phyloP scores from a whole-genome alignment of 2,888 invertebrate species.

The Polydrusus cervinus region DNA sequence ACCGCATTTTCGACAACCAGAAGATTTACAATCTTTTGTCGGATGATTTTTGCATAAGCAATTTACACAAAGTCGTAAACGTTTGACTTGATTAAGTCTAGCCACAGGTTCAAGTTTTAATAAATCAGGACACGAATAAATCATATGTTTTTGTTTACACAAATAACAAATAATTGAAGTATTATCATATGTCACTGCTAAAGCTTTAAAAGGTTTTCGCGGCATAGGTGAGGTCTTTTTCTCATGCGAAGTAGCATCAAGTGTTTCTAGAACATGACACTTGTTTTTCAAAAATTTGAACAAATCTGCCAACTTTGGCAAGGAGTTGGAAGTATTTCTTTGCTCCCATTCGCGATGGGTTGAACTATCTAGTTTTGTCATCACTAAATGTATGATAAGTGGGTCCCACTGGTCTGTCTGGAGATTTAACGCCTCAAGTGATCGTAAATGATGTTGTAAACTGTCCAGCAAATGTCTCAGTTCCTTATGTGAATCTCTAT shows the following conservation, averaged over 20 bases:
- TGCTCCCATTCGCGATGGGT: constrained; percentile 39
- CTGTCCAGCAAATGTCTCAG: constrained; percentile 41
- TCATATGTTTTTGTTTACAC: constrained; percentile 32
- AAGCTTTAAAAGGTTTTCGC: constrained; percentile 1
- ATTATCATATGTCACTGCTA: not conserved
- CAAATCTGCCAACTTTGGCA: constrained; percentile 32
- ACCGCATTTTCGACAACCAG: constrained; percentile 39
- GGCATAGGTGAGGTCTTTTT: not conserved
- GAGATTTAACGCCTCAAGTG: constrained; percentile 35
- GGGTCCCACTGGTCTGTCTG: constrained; percentile 47
- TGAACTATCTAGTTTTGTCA: constrained; percentile 29
- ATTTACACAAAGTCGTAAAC: constrained; percentile 41
- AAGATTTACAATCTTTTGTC: constrained; percentile 43
- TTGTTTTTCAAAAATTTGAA: constrained; percentile 37
- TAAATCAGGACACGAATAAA: constrained; percentile 41
- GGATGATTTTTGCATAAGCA: constrained; percentile 40
- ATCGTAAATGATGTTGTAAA: constrained; percentile 33
- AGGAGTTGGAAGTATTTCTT: not conserved
- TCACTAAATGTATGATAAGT: constrained; percentile 39
- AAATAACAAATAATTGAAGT: constrained; percentile 16
- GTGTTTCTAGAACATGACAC: constrained; percentile 36
- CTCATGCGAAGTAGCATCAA: constrained; percentile 10
- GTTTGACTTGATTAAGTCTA: constrained; percentile 35
- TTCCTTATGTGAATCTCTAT: constrained; percentile 38
- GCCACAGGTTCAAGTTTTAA: constrained; percentile 20